phyloP scores from a whole-genome alignment of 2,888 invertebrate genomes.

The Andricus quercusramuli region DNA sequence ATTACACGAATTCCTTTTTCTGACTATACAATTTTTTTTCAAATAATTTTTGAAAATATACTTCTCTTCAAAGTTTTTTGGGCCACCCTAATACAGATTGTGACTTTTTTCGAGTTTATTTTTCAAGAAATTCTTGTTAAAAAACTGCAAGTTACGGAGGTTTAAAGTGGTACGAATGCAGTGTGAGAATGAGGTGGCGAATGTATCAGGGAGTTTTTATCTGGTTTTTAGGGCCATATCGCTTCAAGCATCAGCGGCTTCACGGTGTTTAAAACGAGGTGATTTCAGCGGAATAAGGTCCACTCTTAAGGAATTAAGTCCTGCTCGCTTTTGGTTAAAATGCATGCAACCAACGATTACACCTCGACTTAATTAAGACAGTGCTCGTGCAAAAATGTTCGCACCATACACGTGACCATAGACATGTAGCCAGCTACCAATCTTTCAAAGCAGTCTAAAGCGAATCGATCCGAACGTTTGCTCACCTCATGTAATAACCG shows the following conservation, averaged over 20 bases:
- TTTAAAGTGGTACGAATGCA: not conserved
- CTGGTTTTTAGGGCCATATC: constrained; percentile 13
- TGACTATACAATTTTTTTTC: too few species aligned
- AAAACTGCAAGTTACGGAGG: not conserved
- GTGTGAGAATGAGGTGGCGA: constrained; percentile 30
- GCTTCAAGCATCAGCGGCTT: not conserved
- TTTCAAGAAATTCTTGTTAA: not conserved
- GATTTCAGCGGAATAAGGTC: not conserved
- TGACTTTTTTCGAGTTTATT: too few species aligned
- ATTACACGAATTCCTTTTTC: too few species aligned
- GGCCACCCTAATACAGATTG: too few species aligned
- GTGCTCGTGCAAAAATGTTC: constrained; percentile 9
- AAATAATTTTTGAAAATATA: too few species aligned
- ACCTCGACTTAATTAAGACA: constrained; percentile 22
- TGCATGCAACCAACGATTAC: constrained; percentile 11
- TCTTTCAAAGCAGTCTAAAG: not conserved
- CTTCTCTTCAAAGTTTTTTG: too few species aligned
- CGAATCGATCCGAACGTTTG: not conserved
- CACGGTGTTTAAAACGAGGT: not conserved
- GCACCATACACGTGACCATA: not conserved
- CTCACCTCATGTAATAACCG: not conserved
- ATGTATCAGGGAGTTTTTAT: constrained; percentile 21
- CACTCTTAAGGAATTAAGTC: not conserved
- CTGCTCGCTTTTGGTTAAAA: not conserved
- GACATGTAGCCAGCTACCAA: not conserved